Percentiles rank a stretch among this genome's conserved stretches.
These are phyloP conservation scores for Glaucomys volans DNA, from an alignment of 2,113 vertebrate genomes.

Conservation along the genomic window DNA sequence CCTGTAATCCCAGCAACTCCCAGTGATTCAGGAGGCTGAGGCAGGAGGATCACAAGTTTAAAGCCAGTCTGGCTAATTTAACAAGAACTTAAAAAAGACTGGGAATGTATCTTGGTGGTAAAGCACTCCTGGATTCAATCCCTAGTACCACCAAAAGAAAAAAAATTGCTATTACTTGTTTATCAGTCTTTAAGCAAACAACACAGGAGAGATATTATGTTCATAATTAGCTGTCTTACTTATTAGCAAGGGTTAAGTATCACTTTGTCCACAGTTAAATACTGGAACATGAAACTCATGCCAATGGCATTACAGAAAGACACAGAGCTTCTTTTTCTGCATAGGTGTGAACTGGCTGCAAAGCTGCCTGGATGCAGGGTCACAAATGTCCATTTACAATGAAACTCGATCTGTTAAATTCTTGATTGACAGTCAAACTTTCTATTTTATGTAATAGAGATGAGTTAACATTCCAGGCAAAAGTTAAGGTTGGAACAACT, in stretches of 20 bases:
- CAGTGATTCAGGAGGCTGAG: too few species aligned
- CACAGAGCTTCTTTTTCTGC: neutral
- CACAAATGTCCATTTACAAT: neutral
- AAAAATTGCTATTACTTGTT: neutral
- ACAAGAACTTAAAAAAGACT: too few species aligned
- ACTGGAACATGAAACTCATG: neutral
- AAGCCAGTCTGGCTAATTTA: too few species aligned
- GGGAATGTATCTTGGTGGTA: too few species aligned
- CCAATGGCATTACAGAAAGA: neutral
- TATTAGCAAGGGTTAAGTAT: neutral
- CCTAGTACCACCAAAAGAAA: too few species aligned
- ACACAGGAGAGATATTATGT: neutral
- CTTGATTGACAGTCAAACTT: neutral
- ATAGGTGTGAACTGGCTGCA: neutral
- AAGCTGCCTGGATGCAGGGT: neutral
- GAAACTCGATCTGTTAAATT: neutral
- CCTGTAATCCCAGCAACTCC: too few species aligned
- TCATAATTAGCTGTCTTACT: neutral
- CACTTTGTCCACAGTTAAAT: neutral
- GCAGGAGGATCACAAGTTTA: neutral
- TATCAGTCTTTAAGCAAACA: neutral
- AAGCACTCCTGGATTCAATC: too few species aligned
- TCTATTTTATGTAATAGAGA: neutral
- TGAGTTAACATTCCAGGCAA: constrained; percentile 20
- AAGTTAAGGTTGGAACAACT: neutral